Base-by-base conservation (phyloP, 2,888 invertebrate species). In the Venusia cambrica region DNA sequence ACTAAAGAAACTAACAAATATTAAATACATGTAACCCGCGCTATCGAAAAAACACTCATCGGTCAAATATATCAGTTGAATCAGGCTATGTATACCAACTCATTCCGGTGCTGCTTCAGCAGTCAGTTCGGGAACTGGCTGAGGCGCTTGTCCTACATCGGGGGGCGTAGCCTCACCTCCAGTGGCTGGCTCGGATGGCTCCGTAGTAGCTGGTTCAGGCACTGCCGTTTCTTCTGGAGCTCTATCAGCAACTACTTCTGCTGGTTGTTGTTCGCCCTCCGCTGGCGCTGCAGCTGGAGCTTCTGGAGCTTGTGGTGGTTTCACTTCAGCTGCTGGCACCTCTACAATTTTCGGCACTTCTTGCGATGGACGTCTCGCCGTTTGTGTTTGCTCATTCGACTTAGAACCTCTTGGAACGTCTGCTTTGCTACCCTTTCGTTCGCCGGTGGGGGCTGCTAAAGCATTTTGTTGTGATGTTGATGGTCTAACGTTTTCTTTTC, bases 401-500 rank as follows among this genome's bases (percentile, higher is more conserved):
- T 54, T 62, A 4, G 69, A 65, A 13, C 31, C 32, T 6, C 19
- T 58, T 2, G 22, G 17, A 0, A 51, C 17, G 16, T 49, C 51
- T 30, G 29, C 11, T n/a, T 52, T 52, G 32, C 53, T 54, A 30
- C 33, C 42, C 30, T 38, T 51, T 18, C 28, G 36, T n/a, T 46
- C 48, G 28, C 26, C 41, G 12, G 28, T 16, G 7, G 36, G 9
- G n/a, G 5, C 20, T 9, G 4, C 19, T 8, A 10, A n/a, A 8
- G 15, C 21, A 2, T 5, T 14, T 3, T 25, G 12, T 21, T 31
- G 34, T 8, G 32, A 25, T 19, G n/a, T n/a, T n/a, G n/a, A n/a
- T n/a, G n/a, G n/a, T n/a, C n/a, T n/a, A n/a, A 52, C 19, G 18
- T 53, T 56, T 33, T 56, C 60, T 29, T 51, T 51, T 8, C 19